These are phyloP conservation scores for Cydia fagiglandana DNA, from an alignment of 1,140 invertebrate genomes.

Conservation along the genomic window DNA sequence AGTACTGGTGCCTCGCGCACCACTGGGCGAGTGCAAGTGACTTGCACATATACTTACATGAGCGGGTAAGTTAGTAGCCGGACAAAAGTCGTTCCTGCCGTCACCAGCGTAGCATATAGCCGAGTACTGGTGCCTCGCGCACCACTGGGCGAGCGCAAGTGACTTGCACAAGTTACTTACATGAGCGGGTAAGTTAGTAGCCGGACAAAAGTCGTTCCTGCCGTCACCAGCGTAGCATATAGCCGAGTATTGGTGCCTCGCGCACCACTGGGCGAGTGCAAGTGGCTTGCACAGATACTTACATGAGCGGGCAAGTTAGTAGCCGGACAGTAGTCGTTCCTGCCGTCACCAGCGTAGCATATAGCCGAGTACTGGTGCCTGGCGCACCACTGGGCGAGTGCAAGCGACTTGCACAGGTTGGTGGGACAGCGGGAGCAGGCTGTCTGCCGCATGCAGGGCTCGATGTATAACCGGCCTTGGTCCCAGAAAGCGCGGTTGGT, in stretches of 20 bases:
- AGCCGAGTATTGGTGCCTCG: slow-evolving; percentile 36
- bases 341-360: slow-evolving; percentile 61
- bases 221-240: slow-evolving; percentile 61
- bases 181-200: slow-evolving; percentile 45
- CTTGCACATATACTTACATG: slow-evolving; percentile 67
- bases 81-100: slow-evolving; percentile 45
- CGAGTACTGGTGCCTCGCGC: slow-evolving; percentile 36
- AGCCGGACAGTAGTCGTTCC: slow-evolving; percentile 65
- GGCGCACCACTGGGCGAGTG: slow-evolving; percentile 51
- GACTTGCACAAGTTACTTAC: slow-evolving; percentile 63
- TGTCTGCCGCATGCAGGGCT: slow-evolving; percentile 63
- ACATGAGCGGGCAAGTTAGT: slow-evolving; percentile 50
- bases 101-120: slow-evolving; percentile 57
- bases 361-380: slow-evolving; percentile 39
- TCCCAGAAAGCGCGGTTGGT: slow-evolving; percentile 65
- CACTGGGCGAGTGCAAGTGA: slow-evolving; percentile 56
- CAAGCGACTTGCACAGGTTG: slow-evolving; percentile 66
- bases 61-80: slow-evolving; percentile 43
- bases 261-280: slow-evolving; percentile 54
- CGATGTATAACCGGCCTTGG: slow-evolving; percentile 57
- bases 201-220: slow-evolving; percentile 64
- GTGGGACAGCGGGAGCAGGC: slow-evolving; percentile 53
- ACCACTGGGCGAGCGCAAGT: slow-evolving; percentile 55
- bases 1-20: slow-evolving; percentile 41
- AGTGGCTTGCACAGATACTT: slow-evolving; percentile 63